Evolutionary conservation across 2,113 vertebrate species (phyloP), one percentile per base, ranked within the genome.

Genomic region (Poeciliopsis retropinna): DNA sequence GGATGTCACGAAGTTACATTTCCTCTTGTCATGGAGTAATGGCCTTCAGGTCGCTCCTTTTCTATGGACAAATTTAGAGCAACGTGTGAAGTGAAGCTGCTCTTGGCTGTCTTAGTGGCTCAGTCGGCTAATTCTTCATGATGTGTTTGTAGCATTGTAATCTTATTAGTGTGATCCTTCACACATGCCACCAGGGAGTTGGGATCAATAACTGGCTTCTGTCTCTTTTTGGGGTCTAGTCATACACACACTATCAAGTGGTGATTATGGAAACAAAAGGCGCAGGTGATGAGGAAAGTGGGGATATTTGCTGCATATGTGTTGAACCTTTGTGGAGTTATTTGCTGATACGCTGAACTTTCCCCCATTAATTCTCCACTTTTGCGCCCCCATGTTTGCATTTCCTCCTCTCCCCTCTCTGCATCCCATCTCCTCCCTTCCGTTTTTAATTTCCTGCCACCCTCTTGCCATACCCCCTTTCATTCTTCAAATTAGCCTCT

Each of bases 191-290:
- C 80, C 2, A 5, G 80, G 71, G 87, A 73, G 73, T n/a, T 10
- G 65, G 57, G 87, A 91, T 93, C 92, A 86, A 93, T 93, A 91
- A 84, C 76, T 85, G 82, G 83, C 88, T 89, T 30, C 15, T 76
- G 81, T 72, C 73, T 87, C 68, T 4, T 29, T 79, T 88, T 76
- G 71, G 85, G 81, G 65, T 73, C 37, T 66, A 29, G 25, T 60
- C 41, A 64, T 65, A 60, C n/a, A 57, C 25, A 63, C 31, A 60
- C 62, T 67, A 63, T 83, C 54, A 70, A 37, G 47, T 44, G 67
- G 54, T 54, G 65, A 83, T 78, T 78, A 83, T 75, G 72, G 68
- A 28, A 67, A 60, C 64, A 60, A 66, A 78, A 77, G 51, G 76
- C 65, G 83, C 64, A 71, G 80, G 64, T 61, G 70, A 31, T 60